Evolutionary conservation across 2,113 vertebrate genomes (phyloP), one percentile per base, ranked within the genome.

Genomic region (Saccopteryx leptura): DNA sequence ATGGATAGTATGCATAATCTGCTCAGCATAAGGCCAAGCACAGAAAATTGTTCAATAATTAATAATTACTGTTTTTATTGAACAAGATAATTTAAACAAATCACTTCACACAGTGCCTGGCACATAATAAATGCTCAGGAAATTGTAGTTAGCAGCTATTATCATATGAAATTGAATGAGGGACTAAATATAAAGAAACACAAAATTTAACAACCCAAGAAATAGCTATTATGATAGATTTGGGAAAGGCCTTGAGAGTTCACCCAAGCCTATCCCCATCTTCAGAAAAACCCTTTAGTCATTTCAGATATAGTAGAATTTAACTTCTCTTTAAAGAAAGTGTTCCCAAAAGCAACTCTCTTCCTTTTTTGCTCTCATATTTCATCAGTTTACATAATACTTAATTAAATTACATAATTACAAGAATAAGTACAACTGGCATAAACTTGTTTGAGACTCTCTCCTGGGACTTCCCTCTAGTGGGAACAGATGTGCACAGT

Each of bases 341-440:
- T 94, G 88, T 78, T 96, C 93, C 94, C 95, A 31, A 83, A 96
- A 96, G 86, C 91, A 95, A 96, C 89, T 93, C n/a, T 93, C 86
- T 97, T 96, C 89, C 95, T 94, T 91, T 91, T 86, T 88, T 76
- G 80, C 93, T 94, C 96, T 97, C 95, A 95, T 97, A 97, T 96
- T 96, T 96, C 91, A 97, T 90, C 95, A 96, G 94, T 91, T 97
- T 95, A 96, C 91, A 96, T 97, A 97, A 96, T 98, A 95, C 79
- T 95, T 98, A 97, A 98, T 97, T 94, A 97, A 97, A 97, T 98
- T 97, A 96, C 86, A 95, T 97, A 97, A 98, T 97, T 97, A 98
- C 75, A 97, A 97, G 96, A 97, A 97, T 98, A 98, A 96, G 90
- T 96, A 97, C 96, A 96, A 98, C 94, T 96, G 96, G 97, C 93